Conservation (phyloP, 2,113 vertebrate genomes). For the Rallus limicola region DNA sequence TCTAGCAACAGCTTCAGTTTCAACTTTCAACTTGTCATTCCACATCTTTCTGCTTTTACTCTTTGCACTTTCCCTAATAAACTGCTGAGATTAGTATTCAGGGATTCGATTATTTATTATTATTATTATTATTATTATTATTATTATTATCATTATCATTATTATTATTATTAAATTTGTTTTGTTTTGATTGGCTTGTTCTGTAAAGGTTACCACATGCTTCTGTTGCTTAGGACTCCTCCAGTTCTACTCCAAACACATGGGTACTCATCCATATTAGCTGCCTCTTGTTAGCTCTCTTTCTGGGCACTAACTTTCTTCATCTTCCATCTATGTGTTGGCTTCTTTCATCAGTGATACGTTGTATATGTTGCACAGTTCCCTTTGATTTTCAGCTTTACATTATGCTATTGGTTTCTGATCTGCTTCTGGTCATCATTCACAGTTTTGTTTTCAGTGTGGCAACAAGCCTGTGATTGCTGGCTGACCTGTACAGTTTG, state of each 20-base stretch:
- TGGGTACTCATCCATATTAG: not conserved
- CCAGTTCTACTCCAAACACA: not conserved
- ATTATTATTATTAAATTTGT: too few relatives aligned
- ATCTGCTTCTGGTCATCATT: not conserved
- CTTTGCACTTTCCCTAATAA: not conserved
- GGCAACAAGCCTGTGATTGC: not conserved
- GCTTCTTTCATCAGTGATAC: not conserved
- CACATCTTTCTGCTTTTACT: not conserved
- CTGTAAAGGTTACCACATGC: not conserved
- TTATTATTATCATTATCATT: not conserved
- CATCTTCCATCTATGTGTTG: not conserved
- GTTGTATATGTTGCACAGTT: rapidly evolving
- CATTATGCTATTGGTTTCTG: not conserved
- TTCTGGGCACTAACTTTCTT: not conserved
- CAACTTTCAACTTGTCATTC: not conserved
- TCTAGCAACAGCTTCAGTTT: not conserved
- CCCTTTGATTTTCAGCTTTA: not conserved
- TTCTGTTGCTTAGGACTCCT: not conserved
- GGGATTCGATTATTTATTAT: not conserved
- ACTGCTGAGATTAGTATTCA: not conserved
- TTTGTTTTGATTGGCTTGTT: rapidly evolving
- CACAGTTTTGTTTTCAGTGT: not conserved
- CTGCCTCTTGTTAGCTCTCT: not conserved
- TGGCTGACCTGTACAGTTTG: not conserved
- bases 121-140: not conserved